These are phyloP conservation scores for Altica lythri DNA, from an alignment of 2,888 invertebrate genomes.

Conservation along the genomic window DNA sequence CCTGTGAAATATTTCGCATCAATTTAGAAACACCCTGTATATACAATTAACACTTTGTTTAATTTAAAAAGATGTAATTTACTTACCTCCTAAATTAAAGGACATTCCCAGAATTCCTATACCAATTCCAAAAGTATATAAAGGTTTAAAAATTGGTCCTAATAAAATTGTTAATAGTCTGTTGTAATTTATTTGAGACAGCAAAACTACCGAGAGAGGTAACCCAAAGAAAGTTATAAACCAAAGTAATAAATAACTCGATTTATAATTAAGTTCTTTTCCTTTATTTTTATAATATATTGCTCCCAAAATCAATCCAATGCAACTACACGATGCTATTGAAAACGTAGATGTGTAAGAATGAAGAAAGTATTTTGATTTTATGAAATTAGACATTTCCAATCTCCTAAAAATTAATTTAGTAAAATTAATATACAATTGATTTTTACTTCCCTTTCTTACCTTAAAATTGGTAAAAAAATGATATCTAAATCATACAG, in stretches of 20 bases:
- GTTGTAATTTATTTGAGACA: neutral
- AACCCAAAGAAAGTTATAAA: constrained; percentile 17
- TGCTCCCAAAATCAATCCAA: constrained; percentile 18
- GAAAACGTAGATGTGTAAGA: constrained; percentile 15
- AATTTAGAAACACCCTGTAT: no score
- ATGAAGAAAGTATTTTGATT: neutral
- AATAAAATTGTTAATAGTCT: constrained; percentile 19
- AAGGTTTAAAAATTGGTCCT: constrained; percentile 30
- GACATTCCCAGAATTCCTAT: constrained; percentile 34
- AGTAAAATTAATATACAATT: no score
- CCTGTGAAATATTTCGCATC: no score
- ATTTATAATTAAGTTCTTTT: no score
- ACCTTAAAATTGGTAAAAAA: constrained; percentile 8
- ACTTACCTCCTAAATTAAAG: constrained; percentile 27
- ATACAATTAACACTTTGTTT: no score
- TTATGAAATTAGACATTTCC: no score
- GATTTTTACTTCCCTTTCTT: no score
- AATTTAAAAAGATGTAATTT: no score
- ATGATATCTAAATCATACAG: constrained; percentile 8
- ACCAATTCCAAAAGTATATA: constrained; percentile 28
- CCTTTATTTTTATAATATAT: constrained; percentile 10
- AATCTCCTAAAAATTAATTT: constrained; percentile 6
- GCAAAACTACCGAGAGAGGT: constrained; percentile 7
- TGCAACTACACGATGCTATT: constrained; percentile 3
- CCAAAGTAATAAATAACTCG: neutral